Conservation (phyloP, 2,888 invertebrate genomes). For the Nudaria mundana region DNA sequence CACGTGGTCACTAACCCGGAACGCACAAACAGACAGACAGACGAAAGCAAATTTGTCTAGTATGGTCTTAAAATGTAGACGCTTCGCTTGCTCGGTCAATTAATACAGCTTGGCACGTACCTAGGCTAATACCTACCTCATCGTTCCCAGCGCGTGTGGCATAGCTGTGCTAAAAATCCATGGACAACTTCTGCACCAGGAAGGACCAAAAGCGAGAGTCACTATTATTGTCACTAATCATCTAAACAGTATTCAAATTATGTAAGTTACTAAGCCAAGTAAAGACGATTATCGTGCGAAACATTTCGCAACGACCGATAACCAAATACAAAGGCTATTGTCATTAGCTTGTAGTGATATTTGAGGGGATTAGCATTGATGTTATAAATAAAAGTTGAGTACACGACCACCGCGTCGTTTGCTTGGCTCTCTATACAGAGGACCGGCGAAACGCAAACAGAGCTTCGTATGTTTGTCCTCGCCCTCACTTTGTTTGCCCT, state of each 20-base stretch:
- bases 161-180: no score
- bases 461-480: constrained; percentile 52
- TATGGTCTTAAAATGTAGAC: no score
- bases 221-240: no score
- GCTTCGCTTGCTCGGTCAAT: no score
- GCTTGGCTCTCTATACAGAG: constrained; percentile 55
- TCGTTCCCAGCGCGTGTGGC: no score
- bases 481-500: constrained; percentile 65
- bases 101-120: no score
- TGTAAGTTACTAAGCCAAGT: not conserved
- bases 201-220: no score
- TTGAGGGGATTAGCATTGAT: constrained; percentile 11
- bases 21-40: no score
- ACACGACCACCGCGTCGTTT: constrained; percentile 52
- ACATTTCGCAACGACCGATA: constrained; percentile 5
- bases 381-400: constrained; percentile 12
- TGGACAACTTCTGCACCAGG: no score
- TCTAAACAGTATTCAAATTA: constrained; percentile 1
- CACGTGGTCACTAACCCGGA: no score
- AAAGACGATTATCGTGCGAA: not conserved
- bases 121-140: no score
- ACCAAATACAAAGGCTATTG: constrained; percentile 3
- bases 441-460: constrained; percentile 54
- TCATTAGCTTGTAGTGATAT: constrained; percentile 2
- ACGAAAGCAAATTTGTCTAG: no score